Evolutionary conservation across 2,113 vertebrate genomes (phyloP), one percentile per base, ranked within the genome.

Genomic region (Cheilinus undulatus): DNA sequence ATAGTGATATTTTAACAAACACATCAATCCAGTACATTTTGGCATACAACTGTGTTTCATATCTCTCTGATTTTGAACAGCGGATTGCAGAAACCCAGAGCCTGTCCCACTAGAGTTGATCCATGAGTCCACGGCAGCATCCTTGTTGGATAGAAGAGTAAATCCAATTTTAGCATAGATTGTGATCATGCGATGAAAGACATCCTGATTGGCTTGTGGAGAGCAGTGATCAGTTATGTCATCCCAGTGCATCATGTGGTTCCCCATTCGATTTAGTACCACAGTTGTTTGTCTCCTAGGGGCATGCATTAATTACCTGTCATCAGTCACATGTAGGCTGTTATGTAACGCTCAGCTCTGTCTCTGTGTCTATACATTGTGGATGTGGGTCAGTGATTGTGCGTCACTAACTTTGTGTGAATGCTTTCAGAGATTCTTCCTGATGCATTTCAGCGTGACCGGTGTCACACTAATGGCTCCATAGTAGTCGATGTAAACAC

Each of bases 91-190:
- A 64, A 38, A 54, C 26, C 27, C 2, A 50, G 61, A 3, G 40
- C 20, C 49, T 46, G 65, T 70, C 78, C n/a, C 20, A 3, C 80
- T 77, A 69, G 80, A 73, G 38, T 68, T 45, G n/a, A 36, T 50
- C 38, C 22, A 32, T 48, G 64, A 36, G 52, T 58, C 49, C 49
- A n/a, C 36, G 6, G 46, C 46, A 6, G 40, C 38, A 32, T 42
- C n/a, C 9, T 14, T 5, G 6, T 46, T 9, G 1, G 8, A 4
- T 13, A 11, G 48, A 59, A 14, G 12, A 28, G 6, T 42, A 42
- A 42, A 42, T 6, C 15, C 14, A 42, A 17, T 42, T 42, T 14
- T 6, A 42, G 40, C 5, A 6, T 17, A 19, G 40, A 42, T 42
- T 19, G 20, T 45, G 13, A 30, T 58, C 34, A 6, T 50, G 20